Percentiles rank a stretch among this genome's conserved stretches.
Conservation (phyloP, 2,888 invertebrate species). For the Eupithecia subfuscata region DNA sequence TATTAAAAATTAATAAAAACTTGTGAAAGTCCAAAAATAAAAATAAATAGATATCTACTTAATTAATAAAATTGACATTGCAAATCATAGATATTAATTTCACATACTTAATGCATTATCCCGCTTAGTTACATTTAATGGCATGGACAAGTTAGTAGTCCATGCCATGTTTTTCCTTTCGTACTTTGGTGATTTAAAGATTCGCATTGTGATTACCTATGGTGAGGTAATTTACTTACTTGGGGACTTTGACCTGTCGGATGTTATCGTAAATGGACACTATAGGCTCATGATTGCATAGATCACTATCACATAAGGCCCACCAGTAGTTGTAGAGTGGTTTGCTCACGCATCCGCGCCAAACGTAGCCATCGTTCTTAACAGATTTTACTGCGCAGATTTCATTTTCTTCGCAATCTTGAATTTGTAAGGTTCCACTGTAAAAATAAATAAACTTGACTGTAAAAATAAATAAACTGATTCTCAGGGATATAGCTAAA, state of each 20-base stretch:
- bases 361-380: conserved; percentile 63
- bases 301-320: conserved; percentile 62
- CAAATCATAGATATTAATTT: not conserved
- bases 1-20: not conserved
- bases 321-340: conserved; percentile 74
- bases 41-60: not conserved
- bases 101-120: not conserved
- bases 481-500: not conserved
- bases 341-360: conserved; percentile 67
- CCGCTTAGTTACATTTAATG: not conserved
- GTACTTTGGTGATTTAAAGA: not conserved
- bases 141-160: not conserved
- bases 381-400: conserved; percentile 67
- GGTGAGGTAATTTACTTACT: not conserved
- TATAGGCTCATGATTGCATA: conserved; percentile 65
- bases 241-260: no score
- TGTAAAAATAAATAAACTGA: conserved; percentile 40
- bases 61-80: not conserved
- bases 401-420: conserved; percentile 64
- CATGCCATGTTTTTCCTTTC: not conserved
- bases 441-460: conserved; percentile 38
- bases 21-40: not conserved
- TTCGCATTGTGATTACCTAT: not conserved
- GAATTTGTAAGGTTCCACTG: conserved; percentile 58
- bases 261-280: conserved; percentile 58